Conservation (phyloP, 1,140 invertebrate species). For the Trachymyrmex cornetzi region DNA sequence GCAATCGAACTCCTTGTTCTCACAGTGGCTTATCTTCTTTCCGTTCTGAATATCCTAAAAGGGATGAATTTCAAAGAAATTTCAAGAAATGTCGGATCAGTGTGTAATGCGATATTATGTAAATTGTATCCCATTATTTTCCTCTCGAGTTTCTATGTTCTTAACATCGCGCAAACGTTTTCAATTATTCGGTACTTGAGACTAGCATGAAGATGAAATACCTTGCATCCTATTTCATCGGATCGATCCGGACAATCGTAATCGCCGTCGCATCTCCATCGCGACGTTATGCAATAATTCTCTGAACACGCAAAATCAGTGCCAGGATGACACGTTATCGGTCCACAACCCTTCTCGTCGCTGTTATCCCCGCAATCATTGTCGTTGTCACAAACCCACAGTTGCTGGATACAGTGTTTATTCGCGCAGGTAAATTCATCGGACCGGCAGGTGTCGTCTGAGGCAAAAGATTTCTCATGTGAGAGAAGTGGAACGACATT, state of each 20-base stretch:
- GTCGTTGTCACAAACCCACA: constrained; percentile 96
- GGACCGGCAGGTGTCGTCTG: constrained; percentile 94
- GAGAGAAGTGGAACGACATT: constrained; percentile 25
- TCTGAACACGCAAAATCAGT: constrained; percentile 91
- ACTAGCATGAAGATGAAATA: constrained; percentile 23
- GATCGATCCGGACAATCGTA: constrained; percentile 93
- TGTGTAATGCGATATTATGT: background rate
- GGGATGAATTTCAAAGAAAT: background rate
- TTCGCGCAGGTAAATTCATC: constrained; percentile 96
- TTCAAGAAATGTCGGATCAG: background rate
- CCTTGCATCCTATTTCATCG: constrained; percentile 91
- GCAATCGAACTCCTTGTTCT: constrained; percentile 93
- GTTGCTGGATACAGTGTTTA: constrained; percentile 94
- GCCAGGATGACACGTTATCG: constrained; percentile 89
- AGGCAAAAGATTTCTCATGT: constrained; percentile 46
- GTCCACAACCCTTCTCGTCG: constrained; percentile 93
- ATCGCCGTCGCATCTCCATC: constrained; percentile 95
- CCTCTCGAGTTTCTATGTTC: constrained; percentile 15
- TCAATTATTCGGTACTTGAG: background rate
- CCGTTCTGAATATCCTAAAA: constrained; percentile 33
- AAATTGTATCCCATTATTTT: background rate
- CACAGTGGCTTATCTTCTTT: constrained; percentile 87
- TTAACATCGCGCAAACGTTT: background rate
- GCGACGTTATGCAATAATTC: constrained; percentile 90
- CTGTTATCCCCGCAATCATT: constrained; percentile 94